Conservation (phyloP, 2,797 vertebrate species). For the Gymnothorax reevesii region DNA sequence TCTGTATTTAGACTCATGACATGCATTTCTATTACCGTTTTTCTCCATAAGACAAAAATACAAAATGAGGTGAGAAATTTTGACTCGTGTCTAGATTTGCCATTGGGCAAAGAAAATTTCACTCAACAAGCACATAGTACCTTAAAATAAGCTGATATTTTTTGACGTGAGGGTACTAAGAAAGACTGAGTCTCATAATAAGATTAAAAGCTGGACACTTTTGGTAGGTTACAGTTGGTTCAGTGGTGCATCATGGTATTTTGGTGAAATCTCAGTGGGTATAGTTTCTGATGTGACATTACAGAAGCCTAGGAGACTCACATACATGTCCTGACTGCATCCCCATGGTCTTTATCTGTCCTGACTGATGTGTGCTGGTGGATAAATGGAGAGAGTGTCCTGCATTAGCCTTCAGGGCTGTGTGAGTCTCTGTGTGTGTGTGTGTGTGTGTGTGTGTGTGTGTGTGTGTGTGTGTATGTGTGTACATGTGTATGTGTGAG, state of each 20-base stretch:
- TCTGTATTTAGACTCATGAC: too few species aligned
- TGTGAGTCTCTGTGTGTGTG: background rate
- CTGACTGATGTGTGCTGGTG: background rate
- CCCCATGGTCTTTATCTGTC: background rate
- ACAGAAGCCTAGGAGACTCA: background rate
- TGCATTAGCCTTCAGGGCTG: background rate
- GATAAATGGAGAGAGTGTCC: conserved; percentile 11
- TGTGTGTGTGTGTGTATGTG: background rate
- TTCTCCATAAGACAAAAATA: too few species aligned
- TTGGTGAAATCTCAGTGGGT: background rate
- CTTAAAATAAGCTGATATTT: too few species aligned
- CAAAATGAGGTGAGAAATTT: too few species aligned
- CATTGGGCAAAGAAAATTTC: too few species aligned
- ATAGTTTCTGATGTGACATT: background rate
- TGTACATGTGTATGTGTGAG: background rate
- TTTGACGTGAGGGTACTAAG: background rate
- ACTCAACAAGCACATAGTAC: too few species aligned
- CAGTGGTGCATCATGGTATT: background rate
- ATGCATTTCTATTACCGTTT: too few species aligned
- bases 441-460: background rate
- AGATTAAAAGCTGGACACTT: background rate
- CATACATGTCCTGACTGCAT: background rate
- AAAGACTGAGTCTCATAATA: background rate
- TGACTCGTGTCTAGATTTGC: too few species aligned
- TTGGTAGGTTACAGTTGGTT: background rate